Percentiles rank a stretch among this genome's conserved stretches.
phyloP scores from a whole-genome alignment of 1,140 invertebrate species.

The Drosophila ananassae region DNA sequence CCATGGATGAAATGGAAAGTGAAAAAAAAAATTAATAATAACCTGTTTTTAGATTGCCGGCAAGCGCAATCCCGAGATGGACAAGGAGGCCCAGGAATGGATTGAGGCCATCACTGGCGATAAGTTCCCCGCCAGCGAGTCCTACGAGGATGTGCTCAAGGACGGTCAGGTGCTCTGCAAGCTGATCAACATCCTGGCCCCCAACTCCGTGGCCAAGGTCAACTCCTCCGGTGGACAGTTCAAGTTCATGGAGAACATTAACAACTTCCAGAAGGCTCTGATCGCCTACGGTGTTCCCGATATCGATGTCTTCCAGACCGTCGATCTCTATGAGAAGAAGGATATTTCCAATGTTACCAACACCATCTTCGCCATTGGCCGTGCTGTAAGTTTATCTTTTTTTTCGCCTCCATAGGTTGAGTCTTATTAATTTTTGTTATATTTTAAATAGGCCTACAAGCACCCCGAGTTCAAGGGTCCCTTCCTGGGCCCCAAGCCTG shows the following conservation, averaged over 20 bases:
- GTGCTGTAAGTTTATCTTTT: conserved; percentile 88
- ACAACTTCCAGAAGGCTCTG: conserved; percentile 95
- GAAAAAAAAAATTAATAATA: neutral
- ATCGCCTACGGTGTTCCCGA: conserved; percentile 95
- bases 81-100: conserved; percentile 96
- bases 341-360: conserved; percentile 97
- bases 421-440: neutral
- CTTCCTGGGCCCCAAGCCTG: conserved; percentile 93
- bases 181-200: conserved; percentile 94
- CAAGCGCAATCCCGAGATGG: conserved; percentile 94
- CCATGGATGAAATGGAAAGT: conserved; percentile 16
- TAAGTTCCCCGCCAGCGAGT: conserved; percentile 90
- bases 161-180: conserved; percentile 95
- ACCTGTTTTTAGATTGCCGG: conserved; percentile 89
- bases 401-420: neutral
- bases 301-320: conserved; percentile 97
- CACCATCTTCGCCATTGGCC: conserved; percentile 95
- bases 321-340: conserved; percentile 97
- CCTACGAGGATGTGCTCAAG: conserved; percentile 92
- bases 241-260: conserved; percentile 98
- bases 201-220: conserved; percentile 93
- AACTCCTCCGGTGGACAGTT: conserved; percentile 95
- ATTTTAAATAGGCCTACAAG: conserved; percentile 89
- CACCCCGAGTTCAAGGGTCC: conserved; percentile 96
- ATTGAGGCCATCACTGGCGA: conserved; percentile 94